Base-by-base conservation (phyloP, 2,888 invertebrate species). In the Pasiphila rectangulata region DNA sequence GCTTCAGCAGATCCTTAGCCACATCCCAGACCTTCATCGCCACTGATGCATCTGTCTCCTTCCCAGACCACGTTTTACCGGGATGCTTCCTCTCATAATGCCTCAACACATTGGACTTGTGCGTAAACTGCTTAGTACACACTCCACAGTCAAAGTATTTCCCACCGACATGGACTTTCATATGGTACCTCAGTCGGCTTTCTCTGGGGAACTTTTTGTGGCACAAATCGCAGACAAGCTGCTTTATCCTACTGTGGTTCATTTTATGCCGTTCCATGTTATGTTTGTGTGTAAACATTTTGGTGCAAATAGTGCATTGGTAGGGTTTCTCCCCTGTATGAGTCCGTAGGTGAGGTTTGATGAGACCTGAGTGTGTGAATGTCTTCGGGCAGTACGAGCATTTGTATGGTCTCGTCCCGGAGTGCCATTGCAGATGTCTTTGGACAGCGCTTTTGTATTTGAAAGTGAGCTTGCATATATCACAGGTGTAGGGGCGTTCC, bases 41-140 rank as follows among this genome's bases (percentile, higher is more conserved):
- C 0, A 82, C 69, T 0, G 75, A 75, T 0, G 83, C 82, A 40
- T 83, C 83, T 0, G 83, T 82, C 0, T 77, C 75, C 0, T 57
- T 57, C 3, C 74, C 65, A 0, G 58, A 54, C 12, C 74, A 84
- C 0, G 56, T 69, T 0, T 62, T 58, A 0, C 72, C 68, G 0
- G 84, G 84, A 63, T 85, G 85, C 3, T 83, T 84, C 2, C 74
- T 61, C 1, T 57, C 57, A 30, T 81, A 83, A 57, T 85, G 85
- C 0, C 82, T 57, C 0, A 79, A 30, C 0, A 82, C 72, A 42
- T 83, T 83, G 12, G 82, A 82, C 21, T 75, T 75, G 36, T 83
- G 82, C 0, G 83, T 80, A 47, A 83, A 84, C 10, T 66, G 58
- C 41, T 77, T 81, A 0, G 67, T 64, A 32, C 84, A 84, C 0